Evolutionary conservation across 2,888 invertebrate species (phyloP).

Genomic region (Rotaria macrura): DNA sequence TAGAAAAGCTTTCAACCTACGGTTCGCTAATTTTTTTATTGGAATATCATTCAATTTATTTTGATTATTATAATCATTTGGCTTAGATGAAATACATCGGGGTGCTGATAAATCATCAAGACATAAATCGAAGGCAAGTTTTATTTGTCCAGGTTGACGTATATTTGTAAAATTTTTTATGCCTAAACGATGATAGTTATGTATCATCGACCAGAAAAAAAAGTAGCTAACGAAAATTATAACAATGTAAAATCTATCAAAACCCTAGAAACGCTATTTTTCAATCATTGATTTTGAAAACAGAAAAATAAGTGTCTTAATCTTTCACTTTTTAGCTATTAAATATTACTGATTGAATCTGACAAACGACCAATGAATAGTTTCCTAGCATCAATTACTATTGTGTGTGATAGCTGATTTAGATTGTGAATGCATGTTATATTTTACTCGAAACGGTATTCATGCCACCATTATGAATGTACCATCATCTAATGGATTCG

Average conservation of each 20-base stretch:
- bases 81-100: not conserved
- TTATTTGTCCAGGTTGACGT: not conserved
- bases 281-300: not conserved
- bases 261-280: not conserved
- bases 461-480: slow-evolving; percentile 80
- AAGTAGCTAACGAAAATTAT: not conserved
- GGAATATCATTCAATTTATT: not conserved
- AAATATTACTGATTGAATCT: too few relatives aligned
- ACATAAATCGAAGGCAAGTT: not conserved
- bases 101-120: not conserved
- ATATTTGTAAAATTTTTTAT: not conserved
- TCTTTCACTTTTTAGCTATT: not conserved
- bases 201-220: not conserved
- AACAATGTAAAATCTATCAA: not conserved
- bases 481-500: slow-evolving; percentile 67
- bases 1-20: not conserved
- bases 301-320: too few relatives aligned
- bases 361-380: not conserved
- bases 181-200: not conserved
- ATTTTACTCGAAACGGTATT: slow-evolving; percentile 70
- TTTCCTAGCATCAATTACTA: slow-evolving; percentile 64
- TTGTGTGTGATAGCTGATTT: slow-evolving; percentile 91
- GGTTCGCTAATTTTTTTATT: not conserved
- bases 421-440: slow-evolving; percentile 77
- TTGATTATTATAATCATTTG: not conserved